These are phyloP conservation scores for Autographa gamma DNA, from an alignment of 2,888 invertebrate species.

Conservation along the genomic window DNA sequence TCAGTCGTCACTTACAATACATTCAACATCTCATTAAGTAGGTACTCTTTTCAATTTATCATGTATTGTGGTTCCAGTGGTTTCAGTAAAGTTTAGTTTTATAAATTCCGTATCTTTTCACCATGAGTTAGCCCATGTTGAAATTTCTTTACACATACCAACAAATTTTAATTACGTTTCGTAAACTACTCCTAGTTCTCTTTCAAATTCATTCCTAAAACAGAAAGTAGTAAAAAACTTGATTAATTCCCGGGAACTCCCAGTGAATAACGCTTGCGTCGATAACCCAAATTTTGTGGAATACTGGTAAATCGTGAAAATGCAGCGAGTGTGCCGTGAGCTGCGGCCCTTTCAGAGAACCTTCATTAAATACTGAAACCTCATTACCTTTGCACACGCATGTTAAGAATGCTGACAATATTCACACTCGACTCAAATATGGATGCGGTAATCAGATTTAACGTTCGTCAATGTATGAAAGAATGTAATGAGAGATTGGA, in stretches of 20 bases:
- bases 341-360: constrained; percentile 37
- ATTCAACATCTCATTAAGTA: constrained; percentile 21
- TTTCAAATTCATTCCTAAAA: neutral
- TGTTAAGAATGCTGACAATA: constrained; percentile 35
- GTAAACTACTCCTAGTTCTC: constrained; percentile 11
- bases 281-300: constrained; percentile 48
- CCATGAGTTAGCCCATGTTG: too few species aligned
- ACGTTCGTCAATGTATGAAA: neutral
- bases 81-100: too few species aligned
- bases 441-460: constrained; percentile 29
- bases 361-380: constrained; percentile 47
- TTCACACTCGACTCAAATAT: constrained; percentile 23
- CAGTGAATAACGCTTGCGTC: constrained; percentile 18
- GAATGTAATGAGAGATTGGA: too few species aligned
- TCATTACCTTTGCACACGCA: constrained; percentile 55
- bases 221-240: constrained; percentile 12
- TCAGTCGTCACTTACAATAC: constrained; percentile 24
- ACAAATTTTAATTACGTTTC: neutral
- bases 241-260: constrained; percentile 28
- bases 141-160: neutral
- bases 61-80: too few species aligned
- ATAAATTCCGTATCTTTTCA: too few species aligned
- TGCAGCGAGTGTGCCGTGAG: constrained; percentile 53
- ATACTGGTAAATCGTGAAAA: constrained; percentile 40
- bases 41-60: too few species aligned